Conservation (phyloP, 2,888 invertebrate species). For the Griposia aprilina region DNA sequence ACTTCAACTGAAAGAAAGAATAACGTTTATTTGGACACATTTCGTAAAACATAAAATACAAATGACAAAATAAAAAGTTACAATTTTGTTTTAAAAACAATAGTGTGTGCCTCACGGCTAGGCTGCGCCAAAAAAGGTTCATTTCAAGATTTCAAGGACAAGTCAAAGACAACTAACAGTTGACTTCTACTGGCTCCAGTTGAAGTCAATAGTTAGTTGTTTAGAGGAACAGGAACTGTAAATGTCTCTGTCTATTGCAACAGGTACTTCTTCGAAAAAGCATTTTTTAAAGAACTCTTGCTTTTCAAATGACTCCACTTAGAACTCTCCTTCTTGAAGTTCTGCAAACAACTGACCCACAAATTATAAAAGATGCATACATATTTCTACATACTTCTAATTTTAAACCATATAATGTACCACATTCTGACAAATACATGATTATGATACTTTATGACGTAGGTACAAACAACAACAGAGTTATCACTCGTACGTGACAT, state of each 20-base stretch:
- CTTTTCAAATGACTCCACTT: not conserved
- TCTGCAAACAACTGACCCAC: not conserved
- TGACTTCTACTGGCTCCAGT: too few relatives aligned
- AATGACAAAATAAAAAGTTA: not conserved
- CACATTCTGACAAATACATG: too few relatives aligned
- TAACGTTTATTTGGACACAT: not conserved
- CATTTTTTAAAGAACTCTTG: not conserved
- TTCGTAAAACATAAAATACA: too few relatives aligned
- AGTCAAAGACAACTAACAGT: too few relatives aligned
- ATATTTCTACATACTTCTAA: too few relatives aligned
- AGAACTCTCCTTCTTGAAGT: not conserved
- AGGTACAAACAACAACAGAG: conserved; percentile 2
- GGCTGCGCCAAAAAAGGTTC: not conserved
- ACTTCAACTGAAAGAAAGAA: not conserved
- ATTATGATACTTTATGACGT: not conserved
- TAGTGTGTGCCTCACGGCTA: not conserved
- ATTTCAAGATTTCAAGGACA: not conserved
- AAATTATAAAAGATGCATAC: not conserved
- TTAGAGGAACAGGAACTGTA: not conserved
- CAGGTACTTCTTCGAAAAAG: not conserved
- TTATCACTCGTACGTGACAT: conserved; percentile 27
- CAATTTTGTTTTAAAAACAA: not conserved
- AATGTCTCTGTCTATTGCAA: not conserved
- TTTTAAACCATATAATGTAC: too few relatives aligned
- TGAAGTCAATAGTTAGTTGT: not conserved